Conservation (phyloP, 2,888 invertebrate genomes). For the Amiota mariae region DNA sequence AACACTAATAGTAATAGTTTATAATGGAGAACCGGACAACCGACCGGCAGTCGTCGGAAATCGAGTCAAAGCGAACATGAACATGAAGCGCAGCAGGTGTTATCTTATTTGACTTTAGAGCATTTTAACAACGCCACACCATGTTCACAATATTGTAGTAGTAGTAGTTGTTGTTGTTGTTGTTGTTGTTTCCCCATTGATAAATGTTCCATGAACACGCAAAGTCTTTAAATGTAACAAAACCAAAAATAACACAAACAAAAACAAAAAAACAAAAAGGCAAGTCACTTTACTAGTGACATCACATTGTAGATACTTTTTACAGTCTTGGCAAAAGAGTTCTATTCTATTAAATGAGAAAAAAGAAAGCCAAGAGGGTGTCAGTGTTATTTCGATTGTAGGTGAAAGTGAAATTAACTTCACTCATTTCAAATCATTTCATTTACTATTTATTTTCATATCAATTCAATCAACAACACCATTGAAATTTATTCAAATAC, state of each 20-base stretch:
- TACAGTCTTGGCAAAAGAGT: too few relatives aligned
- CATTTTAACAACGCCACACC: slow-evolving; percentile 38
- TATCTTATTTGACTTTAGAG: slow-evolving; percentile 52
- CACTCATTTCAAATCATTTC: too few relatives aligned
- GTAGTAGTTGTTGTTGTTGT: too few relatives aligned
- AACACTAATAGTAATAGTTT: not conserved
- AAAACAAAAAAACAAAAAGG: not conserved
- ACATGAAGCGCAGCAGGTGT: slow-evolving; percentile 47
- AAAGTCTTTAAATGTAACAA: slow-evolving; percentile 19
- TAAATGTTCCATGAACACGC: slow-evolving; percentile 55
- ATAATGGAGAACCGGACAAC: not conserved
- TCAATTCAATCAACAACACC: too few relatives aligned
- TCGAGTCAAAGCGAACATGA: not conserved
- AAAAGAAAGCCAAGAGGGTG: too few relatives aligned
- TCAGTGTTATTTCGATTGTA: too few relatives aligned
- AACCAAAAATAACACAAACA: too few relatives aligned
- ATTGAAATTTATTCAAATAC: too few relatives aligned
- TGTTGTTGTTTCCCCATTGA: slow-evolving; percentile 58
- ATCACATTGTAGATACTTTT: not conserved
- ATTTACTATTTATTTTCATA: too few relatives aligned
- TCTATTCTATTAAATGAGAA: too few relatives aligned
- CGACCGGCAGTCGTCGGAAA: not conserved
- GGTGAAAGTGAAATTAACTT: too few relatives aligned
- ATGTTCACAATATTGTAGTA: not conserved
- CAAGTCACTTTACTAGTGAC: slow-evolving; percentile 1